phyloP scores from a whole-genome alignment of 2,113 vertebrate species.

The Copsychus sechellarum region DNA sequence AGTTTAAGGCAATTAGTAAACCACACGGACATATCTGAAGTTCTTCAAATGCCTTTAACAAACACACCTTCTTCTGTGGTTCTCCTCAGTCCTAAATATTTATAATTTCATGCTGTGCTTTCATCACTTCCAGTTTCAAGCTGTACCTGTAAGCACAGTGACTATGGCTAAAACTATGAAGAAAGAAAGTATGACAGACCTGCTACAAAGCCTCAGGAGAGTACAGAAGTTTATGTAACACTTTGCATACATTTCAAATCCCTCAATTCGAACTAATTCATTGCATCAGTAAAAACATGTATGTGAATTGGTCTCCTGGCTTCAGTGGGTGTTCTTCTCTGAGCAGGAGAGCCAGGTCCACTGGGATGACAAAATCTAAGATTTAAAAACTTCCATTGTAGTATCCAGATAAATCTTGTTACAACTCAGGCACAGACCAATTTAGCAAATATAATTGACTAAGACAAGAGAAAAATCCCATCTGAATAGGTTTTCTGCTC shows the following conservation, averaged over 20 bases:
- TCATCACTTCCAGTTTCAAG: neutral
- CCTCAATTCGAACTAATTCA: neutral
- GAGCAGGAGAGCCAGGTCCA: neutral
- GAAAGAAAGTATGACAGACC: neutral
- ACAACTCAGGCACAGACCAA: neutral
- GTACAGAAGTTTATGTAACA: neutral
- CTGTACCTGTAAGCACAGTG: neutral
- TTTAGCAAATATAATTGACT: neutral
- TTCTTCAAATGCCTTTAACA: constrained; percentile 41
- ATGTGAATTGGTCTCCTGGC: neutral
- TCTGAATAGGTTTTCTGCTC: neutral
- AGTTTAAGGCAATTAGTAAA: neutral
- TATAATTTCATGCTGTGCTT: neutral
- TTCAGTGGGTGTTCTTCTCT: neutral
- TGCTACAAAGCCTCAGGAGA: neutral
- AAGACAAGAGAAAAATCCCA: neutral
- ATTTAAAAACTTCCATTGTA: neutral
- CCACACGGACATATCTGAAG: neutral
- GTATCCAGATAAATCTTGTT: neutral
- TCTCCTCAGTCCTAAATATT: constrained; percentile 24
- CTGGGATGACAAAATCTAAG: neutral
- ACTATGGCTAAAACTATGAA: neutral
- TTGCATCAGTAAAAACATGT: neutral
- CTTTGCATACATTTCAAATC: neutral
- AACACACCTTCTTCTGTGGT: constrained; percentile 2